These are phyloP conservation scores for Ectobius pallidus DNA, from an alignment of 2,888 invertebrate species.

Conservation along the genomic window DNA sequence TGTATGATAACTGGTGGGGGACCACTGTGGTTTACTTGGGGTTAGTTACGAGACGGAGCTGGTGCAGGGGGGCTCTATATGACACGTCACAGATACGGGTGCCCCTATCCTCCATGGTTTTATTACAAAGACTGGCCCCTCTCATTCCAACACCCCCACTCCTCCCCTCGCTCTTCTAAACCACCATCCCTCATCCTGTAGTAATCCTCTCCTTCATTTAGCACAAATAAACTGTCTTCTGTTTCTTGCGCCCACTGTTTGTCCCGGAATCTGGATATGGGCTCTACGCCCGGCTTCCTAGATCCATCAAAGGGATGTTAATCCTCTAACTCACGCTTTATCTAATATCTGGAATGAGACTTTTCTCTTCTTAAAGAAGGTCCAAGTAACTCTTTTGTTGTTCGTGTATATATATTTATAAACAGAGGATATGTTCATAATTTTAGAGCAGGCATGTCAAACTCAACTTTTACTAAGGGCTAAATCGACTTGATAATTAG, in stretches of 20 bases:
- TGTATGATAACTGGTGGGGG: background rate
- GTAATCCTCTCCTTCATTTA: conserved; percentile 19
- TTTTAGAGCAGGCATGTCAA: too few relatives aligned
- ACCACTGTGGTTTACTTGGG: conserved; percentile 18
- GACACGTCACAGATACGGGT: conserved; percentile 34
- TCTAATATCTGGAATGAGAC: too few relatives aligned
- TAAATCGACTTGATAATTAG: too few relatives aligned
- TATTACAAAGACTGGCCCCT: conserved; percentile 17
- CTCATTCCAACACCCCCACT: background rate
- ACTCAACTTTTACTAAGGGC: too few relatives aligned
- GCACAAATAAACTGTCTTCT: conserved; percentile 16
- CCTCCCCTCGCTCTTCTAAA: background rate
- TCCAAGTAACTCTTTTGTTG: too few relatives aligned
- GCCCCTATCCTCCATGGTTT: conserved; percentile 28
- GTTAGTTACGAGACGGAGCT: background rate
- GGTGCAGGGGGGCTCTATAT: background rate
- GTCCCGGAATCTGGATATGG: background rate
- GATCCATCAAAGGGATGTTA: too few relatives aligned
- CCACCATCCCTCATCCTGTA: conserved; percentile 24
- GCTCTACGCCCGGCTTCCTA: too few relatives aligned
- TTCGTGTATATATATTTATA: too few relatives aligned
- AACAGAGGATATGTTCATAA: too few relatives aligned
- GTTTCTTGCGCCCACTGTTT: background rate
- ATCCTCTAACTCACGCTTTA: too few relatives aligned
- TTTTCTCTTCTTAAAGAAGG: too few relatives aligned